Evolutionary conservation across 2,888 invertebrate species (phyloP).

Genomic region (Ramazzottius varieornatus): DNA sequence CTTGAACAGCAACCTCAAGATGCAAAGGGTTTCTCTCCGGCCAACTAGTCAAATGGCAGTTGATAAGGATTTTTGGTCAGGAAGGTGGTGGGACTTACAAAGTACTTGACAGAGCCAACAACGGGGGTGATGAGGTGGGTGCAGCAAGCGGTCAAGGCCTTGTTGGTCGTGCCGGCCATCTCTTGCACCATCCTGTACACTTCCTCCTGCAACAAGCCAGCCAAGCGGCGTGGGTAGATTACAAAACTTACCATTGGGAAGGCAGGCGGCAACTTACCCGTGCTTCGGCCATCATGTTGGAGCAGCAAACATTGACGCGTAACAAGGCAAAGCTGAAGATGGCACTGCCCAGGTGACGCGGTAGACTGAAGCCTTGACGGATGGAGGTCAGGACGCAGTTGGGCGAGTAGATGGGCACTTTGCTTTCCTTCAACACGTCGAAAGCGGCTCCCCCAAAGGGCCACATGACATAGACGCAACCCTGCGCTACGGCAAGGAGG

Average conservation of each 20-base stretch:
- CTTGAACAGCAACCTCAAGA: no score
- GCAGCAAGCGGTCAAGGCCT: not conserved
- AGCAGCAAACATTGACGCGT: not conserved
- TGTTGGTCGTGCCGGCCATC: not conserved
- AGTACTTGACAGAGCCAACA: not conserved
- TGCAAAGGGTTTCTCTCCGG: no score
- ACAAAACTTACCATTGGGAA: not conserved
- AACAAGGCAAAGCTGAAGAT: not conserved
- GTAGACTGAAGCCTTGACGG: no score
- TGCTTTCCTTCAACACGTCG: no score
- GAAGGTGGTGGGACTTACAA: not conserved
- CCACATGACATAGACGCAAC: no score
- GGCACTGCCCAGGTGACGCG: no score
- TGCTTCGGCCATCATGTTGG: not conserved
- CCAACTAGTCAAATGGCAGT: no score
- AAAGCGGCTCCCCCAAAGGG: no score
- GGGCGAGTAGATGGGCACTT: no score
- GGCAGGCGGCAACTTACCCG: not conserved
- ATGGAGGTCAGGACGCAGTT: no score
- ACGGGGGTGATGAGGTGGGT: not conserved
- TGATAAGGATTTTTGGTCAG: no score
- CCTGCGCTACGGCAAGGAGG: no score
- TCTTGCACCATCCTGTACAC: not conserved
- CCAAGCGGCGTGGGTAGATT: not conserved
- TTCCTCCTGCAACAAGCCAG: not conserved